phyloP scores from a whole-genome alignment of 2,113 vertebrate species.

The Chitala chitala region DNA sequence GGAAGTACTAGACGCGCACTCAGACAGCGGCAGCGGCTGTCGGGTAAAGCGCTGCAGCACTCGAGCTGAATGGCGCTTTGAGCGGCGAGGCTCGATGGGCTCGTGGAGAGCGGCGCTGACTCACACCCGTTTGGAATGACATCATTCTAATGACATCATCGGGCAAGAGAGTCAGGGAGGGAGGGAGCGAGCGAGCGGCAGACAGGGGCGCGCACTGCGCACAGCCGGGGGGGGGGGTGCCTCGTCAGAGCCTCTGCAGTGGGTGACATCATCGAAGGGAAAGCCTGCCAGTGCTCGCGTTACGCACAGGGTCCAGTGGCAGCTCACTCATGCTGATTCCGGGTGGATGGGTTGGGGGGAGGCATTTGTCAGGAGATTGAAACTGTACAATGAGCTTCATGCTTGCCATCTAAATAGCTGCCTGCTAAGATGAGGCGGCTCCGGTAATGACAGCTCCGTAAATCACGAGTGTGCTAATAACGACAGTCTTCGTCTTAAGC shows the following conservation, averaged over 20 bases:
- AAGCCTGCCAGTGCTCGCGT: not conserved
- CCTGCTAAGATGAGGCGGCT: too few species aligned
- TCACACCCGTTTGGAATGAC: constrained; percentile 9
- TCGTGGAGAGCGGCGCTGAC: constrained; percentile 1
- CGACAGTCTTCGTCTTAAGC: too few species aligned
- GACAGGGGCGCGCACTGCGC: constrained; percentile 4
- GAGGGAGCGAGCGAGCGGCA: too few species aligned
- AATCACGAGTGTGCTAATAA: too few species aligned
- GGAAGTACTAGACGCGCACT: not conserved
- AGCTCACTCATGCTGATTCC: too few species aligned
- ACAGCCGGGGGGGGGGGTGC: not conserved
- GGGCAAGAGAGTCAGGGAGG: too few species aligned
- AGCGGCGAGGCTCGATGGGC: not conserved
- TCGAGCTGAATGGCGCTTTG: not conserved
- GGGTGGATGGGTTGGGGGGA: too few species aligned
- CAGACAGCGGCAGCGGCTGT: not conserved
- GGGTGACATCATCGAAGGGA: constrained; percentile 9
- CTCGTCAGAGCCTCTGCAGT: constrained; percentile 15
- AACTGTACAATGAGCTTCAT: too few species aligned
- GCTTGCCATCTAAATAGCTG: too few species aligned
- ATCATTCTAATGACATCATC: constrained; percentile 3
- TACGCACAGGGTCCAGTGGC: too few species aligned
- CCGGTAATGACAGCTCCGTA: too few species aligned
- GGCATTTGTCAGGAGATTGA: too few species aligned
- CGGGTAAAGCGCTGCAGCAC: not conserved